Conservation (phyloP, 2,113 vertebrate species). For the Cyanoderma ruficeps region DNA sequence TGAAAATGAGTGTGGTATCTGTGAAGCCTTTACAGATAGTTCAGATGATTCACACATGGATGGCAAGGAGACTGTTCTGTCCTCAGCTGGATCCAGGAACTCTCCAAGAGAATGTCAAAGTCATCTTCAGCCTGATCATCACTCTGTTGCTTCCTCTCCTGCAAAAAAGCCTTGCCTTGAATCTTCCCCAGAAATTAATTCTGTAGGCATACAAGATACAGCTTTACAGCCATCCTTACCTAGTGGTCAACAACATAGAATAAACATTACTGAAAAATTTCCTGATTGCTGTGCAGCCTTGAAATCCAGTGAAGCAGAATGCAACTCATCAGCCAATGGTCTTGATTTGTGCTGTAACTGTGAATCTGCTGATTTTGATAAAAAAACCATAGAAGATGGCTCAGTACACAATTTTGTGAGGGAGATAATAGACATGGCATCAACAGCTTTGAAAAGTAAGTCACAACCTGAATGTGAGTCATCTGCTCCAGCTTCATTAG, state of each 20-base stretch:
- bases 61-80: slow-evolving; percentile 64
- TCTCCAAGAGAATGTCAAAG: slow-evolving; percentile 62
- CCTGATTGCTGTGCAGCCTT: slow-evolving; percentile 26
- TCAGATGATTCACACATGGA: slow-evolving; percentile 59
- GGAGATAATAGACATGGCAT: slow-evolving; percentile 95
- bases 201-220: not conserved
- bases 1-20: slow-evolving; percentile 64
- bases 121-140: slow-evolving; percentile 49
- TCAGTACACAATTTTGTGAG: slow-evolving; percentile 90
- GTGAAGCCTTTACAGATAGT: slow-evolving; percentile 57
- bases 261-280: slow-evolving; percentile 7
- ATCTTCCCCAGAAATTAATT: slow-evolving; percentile 32
- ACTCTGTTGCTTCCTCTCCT: slow-evolving; percentile 12
- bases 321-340: slow-evolving; percentile 33
- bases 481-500: slow-evolving; percentile 76
- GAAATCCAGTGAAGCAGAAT: slow-evolving; percentile 67
- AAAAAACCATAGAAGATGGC: slow-evolving; percentile 76
- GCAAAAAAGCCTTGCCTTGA: slow-evolving; percentile 61
- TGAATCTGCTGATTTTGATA: slow-evolving; percentile 67
- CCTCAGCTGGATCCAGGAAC: slow-evolving; percentile 66
- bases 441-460: slow-evolving; percentile 88
- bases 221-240: slow-evolving; percentile 27
- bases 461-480: slow-evolving; percentile 78
- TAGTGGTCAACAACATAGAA: not conserved
- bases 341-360: slow-evolving; percentile 75